Evolutionary conservation across 1,140 invertebrate genomes (phyloP), one percentile per base, ranked within the genome.

Genomic region (Bradysia coprophila): DNA sequence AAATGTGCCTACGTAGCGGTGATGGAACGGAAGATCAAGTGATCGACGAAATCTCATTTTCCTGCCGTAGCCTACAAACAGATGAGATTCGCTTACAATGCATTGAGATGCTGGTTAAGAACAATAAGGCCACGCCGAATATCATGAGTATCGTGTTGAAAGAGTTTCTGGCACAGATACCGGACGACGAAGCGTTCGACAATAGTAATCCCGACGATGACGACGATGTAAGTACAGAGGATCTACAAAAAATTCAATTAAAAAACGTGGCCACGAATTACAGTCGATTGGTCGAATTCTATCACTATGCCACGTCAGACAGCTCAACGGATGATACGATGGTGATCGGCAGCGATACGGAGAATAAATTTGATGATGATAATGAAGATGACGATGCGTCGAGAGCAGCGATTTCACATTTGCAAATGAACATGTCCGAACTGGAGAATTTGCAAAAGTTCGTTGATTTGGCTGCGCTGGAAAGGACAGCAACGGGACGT

Each of bases 11-110:
- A 8, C 73, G 76, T 47, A 31, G 49, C 6, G 60, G 65, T 33
- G 68, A 71, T 40, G 66, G 72, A 41, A 62, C 61, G 40, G 63
- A 66, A 48, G 42, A 56, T 53, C 40, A 73, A 68, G 39, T 70
- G 47, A 49, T 67, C 58, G 51, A 55, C 55, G 52, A 64, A 56
- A 47, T 69, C 65, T 62, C 64, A 68, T 24, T 54, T 47, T 5
- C 68, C 61, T 70, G 71, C 23, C 47, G 62, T 15, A 78, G 85
- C 50, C 63, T 92, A 24, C 76, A 78, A 60, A 90, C 81, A 1
- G 63, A 71, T 36, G 76, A 83, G 55, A 66, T 84, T 31, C 72
- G 71, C 43, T 66, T 75, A 44, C 78, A 85, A 55, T 75, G 67
- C 24, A 52, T 86, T 39, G 80, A 85, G 49, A 70, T 81, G 59